A percentile compares a stretch with the other conserved stretches of the same genome.
Conservation (phyloP, 1,140 invertebrate genomes). For the Orussus abietinus region DNA sequence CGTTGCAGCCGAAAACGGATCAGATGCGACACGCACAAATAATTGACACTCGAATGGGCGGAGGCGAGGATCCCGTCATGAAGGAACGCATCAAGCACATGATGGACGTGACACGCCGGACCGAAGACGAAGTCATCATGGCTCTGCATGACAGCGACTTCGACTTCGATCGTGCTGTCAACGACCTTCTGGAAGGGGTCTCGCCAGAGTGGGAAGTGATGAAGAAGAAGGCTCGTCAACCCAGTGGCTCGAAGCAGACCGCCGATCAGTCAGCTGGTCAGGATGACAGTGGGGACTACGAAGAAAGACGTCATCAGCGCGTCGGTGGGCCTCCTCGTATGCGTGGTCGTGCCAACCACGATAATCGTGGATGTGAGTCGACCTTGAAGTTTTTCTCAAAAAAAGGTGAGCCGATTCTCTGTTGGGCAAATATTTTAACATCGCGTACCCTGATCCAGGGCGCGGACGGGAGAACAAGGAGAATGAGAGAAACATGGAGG, state of each 20-base stretch:
- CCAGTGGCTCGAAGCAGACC: constrained; percentile 49
- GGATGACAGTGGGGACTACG: constrained; percentile 52
- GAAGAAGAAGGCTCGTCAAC: constrained; percentile 78
- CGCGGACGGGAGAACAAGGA: constrained; percentile 61
- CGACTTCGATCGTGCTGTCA: constrained; percentile 70
- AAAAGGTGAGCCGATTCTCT: constrained; percentile 1
- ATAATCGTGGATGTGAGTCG: constrained; percentile 52
- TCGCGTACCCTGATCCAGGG: constrained; percentile 42
- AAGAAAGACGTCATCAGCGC: constrained; percentile 50
- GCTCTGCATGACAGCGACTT: constrained; percentile 79
- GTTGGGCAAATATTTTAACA: constrained; percentile 8
- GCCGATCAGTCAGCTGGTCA: constrained; percentile 37
- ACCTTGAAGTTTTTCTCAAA: background rate
- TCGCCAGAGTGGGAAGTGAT: constrained; percentile 62
- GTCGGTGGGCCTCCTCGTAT: constrained; percentile 51
- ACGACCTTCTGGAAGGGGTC: constrained; percentile 70
- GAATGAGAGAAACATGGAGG: constrained; percentile 58
- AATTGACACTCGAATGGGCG: constrained; percentile 59
- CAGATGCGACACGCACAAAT: constrained; percentile 65
- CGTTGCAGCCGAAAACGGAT: constrained; percentile 34
- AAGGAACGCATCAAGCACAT: constrained; percentile 73
- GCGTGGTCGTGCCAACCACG: constrained; percentile 50
- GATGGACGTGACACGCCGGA: constrained; percentile 74
- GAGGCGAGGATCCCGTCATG: constrained; percentile 62
- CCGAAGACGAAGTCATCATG: constrained; percentile 78